Conservation (phyloP, 2,113 vertebrate species). For the Protobothrops mucrosquamatus region DNA sequence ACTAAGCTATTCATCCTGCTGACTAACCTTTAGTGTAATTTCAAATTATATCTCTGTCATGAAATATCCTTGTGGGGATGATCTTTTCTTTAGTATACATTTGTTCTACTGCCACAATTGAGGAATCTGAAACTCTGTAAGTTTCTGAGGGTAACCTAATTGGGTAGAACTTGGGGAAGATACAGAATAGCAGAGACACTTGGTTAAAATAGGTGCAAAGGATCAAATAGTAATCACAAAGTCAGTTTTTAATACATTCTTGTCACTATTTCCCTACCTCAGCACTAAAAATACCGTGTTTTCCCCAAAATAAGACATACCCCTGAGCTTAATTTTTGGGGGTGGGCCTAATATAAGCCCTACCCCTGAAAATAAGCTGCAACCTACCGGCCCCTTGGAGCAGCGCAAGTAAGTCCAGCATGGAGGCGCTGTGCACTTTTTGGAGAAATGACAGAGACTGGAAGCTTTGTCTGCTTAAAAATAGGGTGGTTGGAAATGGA, state of each 20-base stretch:
- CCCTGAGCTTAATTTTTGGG: too few species aligned
- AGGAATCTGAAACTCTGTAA: background rate
- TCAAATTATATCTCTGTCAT: background rate
- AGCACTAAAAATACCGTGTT: background rate
- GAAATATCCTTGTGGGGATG: background rate
- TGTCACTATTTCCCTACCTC: background rate
- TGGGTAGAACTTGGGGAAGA: background rate
- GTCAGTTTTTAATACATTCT: background rate
- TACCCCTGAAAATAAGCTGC: too few species aligned
- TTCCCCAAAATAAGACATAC: too few species aligned
- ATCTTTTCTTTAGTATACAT: background rate
- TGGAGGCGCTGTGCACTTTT: too few species aligned
- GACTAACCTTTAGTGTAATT: background rate
- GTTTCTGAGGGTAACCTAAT: background rate
- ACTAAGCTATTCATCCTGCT: background rate
- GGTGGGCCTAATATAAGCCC: too few species aligned
- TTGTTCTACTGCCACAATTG: background rate
- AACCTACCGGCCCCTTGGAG: too few species aligned
- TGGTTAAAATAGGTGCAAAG: background rate
- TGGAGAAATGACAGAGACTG: too few species aligned
- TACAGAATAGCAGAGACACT: background rate
- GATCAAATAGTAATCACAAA: background rate
- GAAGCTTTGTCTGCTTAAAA: too few species aligned
- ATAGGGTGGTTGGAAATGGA: too few species aligned
- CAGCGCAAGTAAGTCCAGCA: too few species aligned